These are phyloP conservation scores for Drosophila navojoa DNA, from an alignment of 1,140 invertebrate species.

Conservation along the genomic window DNA sequence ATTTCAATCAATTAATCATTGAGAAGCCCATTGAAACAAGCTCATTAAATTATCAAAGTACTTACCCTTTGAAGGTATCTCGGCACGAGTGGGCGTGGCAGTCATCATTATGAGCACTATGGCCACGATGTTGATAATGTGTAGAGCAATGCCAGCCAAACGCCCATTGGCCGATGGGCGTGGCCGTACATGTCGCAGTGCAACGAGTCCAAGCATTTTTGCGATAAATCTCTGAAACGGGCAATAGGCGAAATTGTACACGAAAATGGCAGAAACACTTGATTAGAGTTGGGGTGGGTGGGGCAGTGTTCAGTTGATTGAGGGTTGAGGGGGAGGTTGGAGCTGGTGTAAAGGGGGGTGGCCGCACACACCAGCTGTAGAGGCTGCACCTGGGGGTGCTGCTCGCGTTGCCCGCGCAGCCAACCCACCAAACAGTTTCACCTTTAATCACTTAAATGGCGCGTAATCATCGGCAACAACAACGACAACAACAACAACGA, in stretches of 20 bases:
- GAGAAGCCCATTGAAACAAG: constrained; percentile 53
- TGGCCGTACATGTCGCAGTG: constrained; percentile 1
- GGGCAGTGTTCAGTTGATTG: too few relatives aligned
- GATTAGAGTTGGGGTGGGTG: neutral
- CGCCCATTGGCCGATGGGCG: constrained; percentile 26
- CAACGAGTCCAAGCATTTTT: constrained; percentile 21
- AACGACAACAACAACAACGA: constrained; percentile 24
- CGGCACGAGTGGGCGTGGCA: constrained; percentile 62
- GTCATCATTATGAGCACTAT: constrained; percentile 64
- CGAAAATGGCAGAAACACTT: constrained; percentile 27
- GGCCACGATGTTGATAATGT: constrained; percentile 50
- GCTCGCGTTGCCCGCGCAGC: neutral
- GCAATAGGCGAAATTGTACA: constrained; percentile 39
- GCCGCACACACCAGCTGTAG: too few relatives aligned
- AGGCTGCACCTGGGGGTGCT: neutral
- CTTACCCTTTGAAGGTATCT: constrained; percentile 78
- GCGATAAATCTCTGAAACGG: constrained; percentile 48
- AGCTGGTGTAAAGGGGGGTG: too few relatives aligned
- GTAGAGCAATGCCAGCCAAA: constrained; percentile 39
- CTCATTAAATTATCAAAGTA: constrained; percentile 79
- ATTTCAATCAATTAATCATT: constrained; percentile 52
- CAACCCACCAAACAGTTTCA: constrained; percentile 57
- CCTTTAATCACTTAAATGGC: constrained; percentile 80
- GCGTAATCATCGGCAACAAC: constrained; percentile 67
- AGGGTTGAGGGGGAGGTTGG: too few relatives aligned